phyloP scores from a whole-genome alignment of 2,113 vertebrate genomes.

The Microcebus murinus region DNA sequence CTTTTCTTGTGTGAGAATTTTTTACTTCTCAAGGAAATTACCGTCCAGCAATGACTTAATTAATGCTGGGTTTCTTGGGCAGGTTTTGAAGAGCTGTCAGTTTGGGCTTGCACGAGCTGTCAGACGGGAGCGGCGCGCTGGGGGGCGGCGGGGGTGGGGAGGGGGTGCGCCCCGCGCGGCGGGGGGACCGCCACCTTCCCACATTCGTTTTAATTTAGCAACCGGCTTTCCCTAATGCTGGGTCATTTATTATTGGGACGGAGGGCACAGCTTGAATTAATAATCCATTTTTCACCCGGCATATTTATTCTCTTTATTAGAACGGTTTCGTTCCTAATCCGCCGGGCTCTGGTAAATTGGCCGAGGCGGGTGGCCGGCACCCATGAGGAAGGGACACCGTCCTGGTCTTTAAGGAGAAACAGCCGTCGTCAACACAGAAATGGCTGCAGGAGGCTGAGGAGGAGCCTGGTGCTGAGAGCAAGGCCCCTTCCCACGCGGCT shows the following conservation, averaged over 20 bases:
- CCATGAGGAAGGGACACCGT: background rate
- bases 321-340: conserved; percentile 67
- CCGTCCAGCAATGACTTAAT: conserved; percentile 99
- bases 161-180: background rate
- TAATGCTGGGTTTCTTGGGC: conserved; percentile 96
- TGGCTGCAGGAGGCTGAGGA: background rate
- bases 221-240: conserved; percentile 66
- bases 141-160: conserved; percentile 84
- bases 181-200: conserved; percentile 30
- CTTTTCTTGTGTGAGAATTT: conserved; percentile 99
- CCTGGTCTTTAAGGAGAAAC: background rate
- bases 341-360: conserved; percentile 32
- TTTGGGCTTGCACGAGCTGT: conserved; percentile 94
- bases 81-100: conserved; percentile 97
- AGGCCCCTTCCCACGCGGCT: too few relatives aligned
- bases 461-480: background rate
- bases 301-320: conserved; percentile 80
- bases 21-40: conserved; percentile 99
- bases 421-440: background rate
- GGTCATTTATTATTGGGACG: conserved; percentile 84
- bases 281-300: conserved; percentile 69
- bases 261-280: conserved; percentile 81
- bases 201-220: conserved; percentile 83
- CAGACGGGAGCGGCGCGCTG: conserved; percentile 85
- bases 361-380: background rate